Base-by-base conservation (phyloP, 2,113 vertebrate genomes). In the Lophochroa leadbeateri region DNA sequence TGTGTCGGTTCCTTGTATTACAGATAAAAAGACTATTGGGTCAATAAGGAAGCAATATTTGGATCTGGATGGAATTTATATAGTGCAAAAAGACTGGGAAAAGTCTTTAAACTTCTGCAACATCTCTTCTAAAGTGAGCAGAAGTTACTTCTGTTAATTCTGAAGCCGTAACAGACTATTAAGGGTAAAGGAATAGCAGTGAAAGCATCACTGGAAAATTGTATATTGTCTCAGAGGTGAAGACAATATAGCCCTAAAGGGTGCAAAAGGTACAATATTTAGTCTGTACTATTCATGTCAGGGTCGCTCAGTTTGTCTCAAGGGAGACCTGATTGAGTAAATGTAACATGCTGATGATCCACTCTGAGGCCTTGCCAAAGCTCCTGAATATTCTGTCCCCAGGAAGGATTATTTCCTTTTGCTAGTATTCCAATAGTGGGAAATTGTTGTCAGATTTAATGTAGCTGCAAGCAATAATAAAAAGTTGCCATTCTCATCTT, bases 1-100 rank as follows among this genome's bases (percentile, higher is more conserved):
- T 33, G 13, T 29, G 8, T 28, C 13, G 24, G 3, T 14, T 82
- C 12, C 17, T 69, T 85, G 15, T 18, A 69, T 67, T 78, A 72
- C 10, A 76, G 33, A 37, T 5, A 28, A 69, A 24, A 67, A 23
- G 20, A 53, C 5, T 0, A 0, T 13, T 81, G 6, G 23, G 19
- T 60, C 17, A 63, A 5, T 57, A 27, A 55, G 8, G 15, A 92
- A 84, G 17, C 10, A 67, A 23, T 64, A 50, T 81, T 84, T 94
- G 9, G 6, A 55, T 72, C 6, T 53, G 43, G 6, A 13, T 70
- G 17, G 25, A 80, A 61, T 58, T 39, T 52, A 57, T 41, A 61
- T 52, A 28, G 11, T 44, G 10, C 3, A 78, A 75, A 85, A 88
- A 41, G 31, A 72, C 2, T 13, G 20, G 13, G 10, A 19, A 18